Conservation (phyloP, 1,140 invertebrate species). For the Alviniconcha marisindica region DNA sequence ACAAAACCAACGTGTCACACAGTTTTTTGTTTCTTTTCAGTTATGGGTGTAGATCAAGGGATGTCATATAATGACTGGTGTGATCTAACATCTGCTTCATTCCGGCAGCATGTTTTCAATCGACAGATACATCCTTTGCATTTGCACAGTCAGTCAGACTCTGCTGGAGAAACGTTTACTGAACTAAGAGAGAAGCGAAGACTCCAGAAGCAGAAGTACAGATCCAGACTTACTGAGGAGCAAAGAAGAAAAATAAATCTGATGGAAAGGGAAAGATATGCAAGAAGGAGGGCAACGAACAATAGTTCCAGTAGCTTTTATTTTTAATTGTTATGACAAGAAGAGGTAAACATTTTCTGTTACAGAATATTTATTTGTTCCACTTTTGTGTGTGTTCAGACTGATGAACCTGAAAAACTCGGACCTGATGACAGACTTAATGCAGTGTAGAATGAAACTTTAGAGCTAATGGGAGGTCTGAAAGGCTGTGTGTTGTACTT, state of each 20-base stretch:
- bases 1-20: too few species aligned
- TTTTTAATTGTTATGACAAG: neutral
- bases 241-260: neutral
- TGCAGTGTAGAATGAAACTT: too few species aligned
- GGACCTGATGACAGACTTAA: too few species aligned
- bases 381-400: neutral
- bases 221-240: neutral
- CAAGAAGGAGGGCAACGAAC: neutral
- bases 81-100: too few species aligned
- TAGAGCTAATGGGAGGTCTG: too few species aligned
- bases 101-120: too few species aligned
- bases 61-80: neutral
- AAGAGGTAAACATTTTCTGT: neutral
- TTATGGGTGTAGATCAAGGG: neutral
- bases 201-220: neutral
- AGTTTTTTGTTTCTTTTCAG: conserved; percentile 5
- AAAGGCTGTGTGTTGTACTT: too few species aligned
- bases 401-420: neutral
- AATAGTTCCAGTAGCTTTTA: neutral
- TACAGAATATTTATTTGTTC: neutral
- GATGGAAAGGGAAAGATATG: neutral
- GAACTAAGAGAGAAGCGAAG: neutral
- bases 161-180: neutral
- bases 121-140: neutral
- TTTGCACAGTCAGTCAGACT: neutral